Percentiles rank a stretch among this genome's conserved stretches.
Conservation (phyloP, 2,113 vertebrate species). For the Gopherus evgoodei region DNA sequence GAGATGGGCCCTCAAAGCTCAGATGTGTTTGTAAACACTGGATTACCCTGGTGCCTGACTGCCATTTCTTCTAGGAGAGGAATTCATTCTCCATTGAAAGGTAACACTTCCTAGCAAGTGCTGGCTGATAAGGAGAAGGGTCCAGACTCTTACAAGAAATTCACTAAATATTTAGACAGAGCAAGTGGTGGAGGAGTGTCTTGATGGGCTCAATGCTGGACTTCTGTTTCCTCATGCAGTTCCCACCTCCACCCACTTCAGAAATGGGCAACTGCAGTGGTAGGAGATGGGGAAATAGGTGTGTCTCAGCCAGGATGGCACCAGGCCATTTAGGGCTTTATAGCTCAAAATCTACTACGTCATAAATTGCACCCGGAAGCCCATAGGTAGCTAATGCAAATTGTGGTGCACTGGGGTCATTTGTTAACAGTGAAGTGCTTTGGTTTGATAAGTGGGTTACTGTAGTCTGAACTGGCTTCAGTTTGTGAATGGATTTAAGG, state of each 20-base stretch:
- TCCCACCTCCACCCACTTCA: background rate
- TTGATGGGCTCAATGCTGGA: accelerated
- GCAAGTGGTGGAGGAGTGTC: accelerated
- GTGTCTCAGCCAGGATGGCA: background rate
- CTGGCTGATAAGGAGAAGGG: background rate
- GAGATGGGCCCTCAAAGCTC: background rate
- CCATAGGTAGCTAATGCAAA: accelerated
- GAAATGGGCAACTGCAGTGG: background rate
- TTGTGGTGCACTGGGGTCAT: background rate
- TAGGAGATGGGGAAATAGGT: background rate
- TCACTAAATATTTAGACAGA: background rate
- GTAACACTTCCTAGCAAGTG: accelerated
- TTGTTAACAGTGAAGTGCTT: background rate
- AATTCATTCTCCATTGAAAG: background rate
- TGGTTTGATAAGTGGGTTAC: background rate
- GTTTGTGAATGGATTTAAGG: background rate
- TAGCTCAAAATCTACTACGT: background rate
- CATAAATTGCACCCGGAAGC: background rate
- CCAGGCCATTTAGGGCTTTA: background rate
- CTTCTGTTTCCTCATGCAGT: background rate
- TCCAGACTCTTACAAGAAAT: background rate
- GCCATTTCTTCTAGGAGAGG: constrained; percentile 15
- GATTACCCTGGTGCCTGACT: background rate
- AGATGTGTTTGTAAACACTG: background rate
- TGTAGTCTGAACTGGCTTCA: background rate